Base-by-base conservation (phyloP, 2,797 vertebrate species). In the Periophthalmus magnuspinnatus region DNA sequence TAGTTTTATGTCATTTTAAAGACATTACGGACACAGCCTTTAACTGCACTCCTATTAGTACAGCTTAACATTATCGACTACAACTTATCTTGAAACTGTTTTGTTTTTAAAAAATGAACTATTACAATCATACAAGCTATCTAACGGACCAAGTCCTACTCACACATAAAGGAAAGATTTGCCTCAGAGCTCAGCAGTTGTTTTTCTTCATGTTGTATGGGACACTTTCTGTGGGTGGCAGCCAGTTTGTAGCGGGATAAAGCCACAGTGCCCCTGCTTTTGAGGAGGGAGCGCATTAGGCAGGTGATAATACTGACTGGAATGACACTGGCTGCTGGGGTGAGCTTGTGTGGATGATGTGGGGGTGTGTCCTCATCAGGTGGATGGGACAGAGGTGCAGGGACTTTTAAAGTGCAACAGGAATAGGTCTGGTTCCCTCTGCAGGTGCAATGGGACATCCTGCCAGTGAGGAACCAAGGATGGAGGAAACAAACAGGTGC, bases 361-460 rank as follows among this genome's bases (percentile, higher is more conserved):
- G 45, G 55, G 63, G 65, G 21, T 28, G 59, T 33, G 61, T 77
- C 71, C 56, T 67, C 76, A 72, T 63, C 65, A 76, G 76, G 84
- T 68, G 69, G 80, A 72, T 22, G 68, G 76, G 86, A 78, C 72
- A 72, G 72, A 83, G 80, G 81, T 70, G 74, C 72, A 19, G 84
- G 79, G 84, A 84, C 78, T 81, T 64, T 67, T 91, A 91, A 93
- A 93, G 92, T 93, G 92, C 93, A 90, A 80, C 72, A 82, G 80
- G 80, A 78, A 78, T 88, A 84, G 87, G 79, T 84, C 71, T 77
- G 82, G 77, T 87, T 82, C 80, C 88, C 81, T 83, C 72, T 69
- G 78, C 70, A 77, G 81, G 75, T 88, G 79, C 81, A 70, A 72
- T 81, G 81, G 62, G 14, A 70, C 76, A 68, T 76, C 77, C 75